Base-by-base conservation (phyloP, 2,113 vertebrate species). In the Tenebrosternarchus preto region DNA sequence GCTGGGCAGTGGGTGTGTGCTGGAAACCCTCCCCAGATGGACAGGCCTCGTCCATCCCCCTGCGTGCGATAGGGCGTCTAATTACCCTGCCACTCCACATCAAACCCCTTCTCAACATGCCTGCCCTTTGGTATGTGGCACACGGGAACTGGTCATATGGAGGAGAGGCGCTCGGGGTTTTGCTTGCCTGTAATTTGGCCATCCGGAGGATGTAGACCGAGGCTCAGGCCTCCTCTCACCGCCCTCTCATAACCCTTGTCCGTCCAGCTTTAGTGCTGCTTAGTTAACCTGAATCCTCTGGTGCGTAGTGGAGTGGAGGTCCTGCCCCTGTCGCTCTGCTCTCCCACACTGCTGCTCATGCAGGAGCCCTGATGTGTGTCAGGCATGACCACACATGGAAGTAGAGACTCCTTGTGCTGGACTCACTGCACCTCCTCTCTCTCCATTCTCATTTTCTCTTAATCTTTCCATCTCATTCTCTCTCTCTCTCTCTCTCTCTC, bases 341-440 rank as follows among this genome's bases (percentile, higher is more conserved):
- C 3, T 2, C 3, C 6, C 33, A 36, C 56, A 12, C 20, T 17
- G 5, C 17, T 57, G 16, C 56, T 19, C 20, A 19, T 63, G 63
- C 93, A 94, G 93, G 93, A 93, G 93, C 90, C 86, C 85, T 89
- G 86, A 88, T 90, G 91, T 95, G 92, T 95, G 92, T 93, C 93
- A 94, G 94, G 96, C 94, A 95, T 86, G 80, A 73, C 68, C 73
- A 84, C 79, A 89, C 87, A 92, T 93, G 92, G 89, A 90, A 91
- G 93, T 92, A 93, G 80, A 85, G 82, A 80, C 83, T 85, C 85
- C 86, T 83, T 64, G 83, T 85, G 86, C 89, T 90, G n/a, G n/a
- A n/a, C n/a, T n/a, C n/a, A n/a, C n/a, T n/a, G 92, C 92, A 91
- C 91, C 87, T 88, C 81, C 72, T 68, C 68, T 66, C 66, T 80